Evolutionary conservation across 92 coral and sea anemone genomes (phyloP).

Genomic region (Zoanthus sociatus): DNA sequence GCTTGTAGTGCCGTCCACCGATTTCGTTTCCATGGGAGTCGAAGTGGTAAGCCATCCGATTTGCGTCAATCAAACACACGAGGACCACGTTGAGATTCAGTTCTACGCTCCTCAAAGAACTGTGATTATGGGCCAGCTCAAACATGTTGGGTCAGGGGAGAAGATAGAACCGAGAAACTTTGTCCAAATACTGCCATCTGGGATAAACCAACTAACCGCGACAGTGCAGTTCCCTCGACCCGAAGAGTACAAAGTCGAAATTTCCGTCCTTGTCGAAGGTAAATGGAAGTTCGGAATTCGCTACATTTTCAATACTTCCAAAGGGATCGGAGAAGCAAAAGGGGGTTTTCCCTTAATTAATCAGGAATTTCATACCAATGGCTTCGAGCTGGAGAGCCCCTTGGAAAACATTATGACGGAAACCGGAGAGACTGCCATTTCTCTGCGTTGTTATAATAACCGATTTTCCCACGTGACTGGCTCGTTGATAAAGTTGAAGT

Average conservation of each 20-base stretch:
- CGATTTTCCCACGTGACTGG: constrained; percentile 54
- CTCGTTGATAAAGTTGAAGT: constrained; percentile 50
- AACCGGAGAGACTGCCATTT: constrained; percentile 66
- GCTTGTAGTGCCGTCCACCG: constrained; percentile 76
- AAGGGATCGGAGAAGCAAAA: constrained; percentile 76
- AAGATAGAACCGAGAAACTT: constrained; percentile 66
- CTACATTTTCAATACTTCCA: constrained; percentile 69
- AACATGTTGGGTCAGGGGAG: constrained; percentile 56
- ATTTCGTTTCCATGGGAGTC: constrained; percentile 58
- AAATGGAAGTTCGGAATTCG: constrained; percentile 80
- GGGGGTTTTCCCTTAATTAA: constrained; percentile 86
- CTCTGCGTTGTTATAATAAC: constrained; percentile 62
- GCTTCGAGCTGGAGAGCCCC: constrained; percentile 75
- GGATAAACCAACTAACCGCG: constrained; percentile 56
- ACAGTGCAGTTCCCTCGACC: constrained; percentile 79
- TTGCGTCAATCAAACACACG: constrained; percentile 64
- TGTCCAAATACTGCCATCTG: constrained; percentile 62
- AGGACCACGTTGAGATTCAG: constrained; percentile 66
- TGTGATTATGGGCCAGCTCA: constrained; percentile 71
- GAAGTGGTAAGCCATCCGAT: constrained; percentile 78
- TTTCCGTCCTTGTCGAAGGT: constrained; percentile 59
- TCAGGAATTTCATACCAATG: constrained; percentile 68
- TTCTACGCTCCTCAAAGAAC: constrained; percentile 60
- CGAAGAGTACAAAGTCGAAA: constrained; percentile 72
- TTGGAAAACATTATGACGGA: constrained; percentile 70